Percentiles rank a stretch among this genome's conserved stretches.
Conservation (phyloP, 2,113 vertebrate genomes). For the Tetrax tetrax region DNA sequence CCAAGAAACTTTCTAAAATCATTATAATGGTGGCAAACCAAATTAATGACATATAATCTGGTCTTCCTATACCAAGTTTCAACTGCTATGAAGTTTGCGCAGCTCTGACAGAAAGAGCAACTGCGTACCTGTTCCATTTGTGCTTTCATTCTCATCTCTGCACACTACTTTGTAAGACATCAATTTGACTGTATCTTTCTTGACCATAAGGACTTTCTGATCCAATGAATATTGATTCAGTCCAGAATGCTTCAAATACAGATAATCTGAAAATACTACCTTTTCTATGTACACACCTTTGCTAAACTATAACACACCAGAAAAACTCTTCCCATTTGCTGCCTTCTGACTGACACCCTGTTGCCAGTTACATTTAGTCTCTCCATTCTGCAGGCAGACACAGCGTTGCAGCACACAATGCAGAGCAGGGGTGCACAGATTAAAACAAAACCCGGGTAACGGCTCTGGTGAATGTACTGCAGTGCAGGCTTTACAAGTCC, state of each 20-base stretch:
- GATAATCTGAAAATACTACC: not conserved
- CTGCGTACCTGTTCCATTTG: not conserved
- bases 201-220: not conserved
- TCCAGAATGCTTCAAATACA: not conserved
- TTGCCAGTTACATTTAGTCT: not conserved
- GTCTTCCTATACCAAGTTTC: not conserved
- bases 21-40: not conserved
- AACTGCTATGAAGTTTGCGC: not conserved
- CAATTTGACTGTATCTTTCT: not conserved
- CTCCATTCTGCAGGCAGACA: not conserved
- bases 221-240: not conserved
- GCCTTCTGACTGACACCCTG: not conserved
- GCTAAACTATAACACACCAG: not conserved
- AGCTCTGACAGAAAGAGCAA: not conserved
- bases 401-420: not conserved
- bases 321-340: not conserved
- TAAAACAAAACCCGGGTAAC: not conserved
- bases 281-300: not conserved
- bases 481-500: not conserved
- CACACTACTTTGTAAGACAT: fast-evolving
- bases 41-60: not conserved
- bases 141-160: not conserved
- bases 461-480: not conserved
- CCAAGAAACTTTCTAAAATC: not conserved
- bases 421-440: not conserved